Evolutionary conservation across 2,888 invertebrate genomes (phyloP).

Genomic region (Encarsia formosa): DNA sequence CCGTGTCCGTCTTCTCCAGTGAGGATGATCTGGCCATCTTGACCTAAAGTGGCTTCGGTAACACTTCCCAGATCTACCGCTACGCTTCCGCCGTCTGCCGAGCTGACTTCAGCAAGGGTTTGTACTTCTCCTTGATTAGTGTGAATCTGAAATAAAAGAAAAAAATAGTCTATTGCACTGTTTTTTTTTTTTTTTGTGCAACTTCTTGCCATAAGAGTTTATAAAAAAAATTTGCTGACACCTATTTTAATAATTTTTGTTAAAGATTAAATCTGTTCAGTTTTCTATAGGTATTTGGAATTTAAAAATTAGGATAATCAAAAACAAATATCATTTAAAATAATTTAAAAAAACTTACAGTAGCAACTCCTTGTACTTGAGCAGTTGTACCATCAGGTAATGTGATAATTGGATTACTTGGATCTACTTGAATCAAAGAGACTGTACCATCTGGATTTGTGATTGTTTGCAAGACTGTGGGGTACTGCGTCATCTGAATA

Average conservation of each 20-base stretch:
- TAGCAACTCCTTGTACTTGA: conserved; percentile 80
- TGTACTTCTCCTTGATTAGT: conserved; percentile 60
- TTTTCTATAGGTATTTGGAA: background rate
- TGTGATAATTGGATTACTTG: conserved; percentile 89
- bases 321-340: background rate
- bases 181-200: too few species aligned
- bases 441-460: conserved; percentile 95
- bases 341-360: conserved; percentile 48
- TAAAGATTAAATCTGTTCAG: background rate
- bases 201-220: too few species aligned
- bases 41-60: conserved; percentile 85
- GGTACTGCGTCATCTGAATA: conserved; percentile 65
- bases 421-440: conserved; percentile 92
- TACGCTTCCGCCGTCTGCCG: conserved; percentile 65
- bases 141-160: conserved; percentile 48
- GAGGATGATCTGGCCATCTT: conserved; percentile 91
- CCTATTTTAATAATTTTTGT: background rate
- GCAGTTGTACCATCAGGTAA: conserved; percentile 94
- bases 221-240: too few species aligned
- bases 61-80: conserved; percentile 84
- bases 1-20: conserved; percentile 93
- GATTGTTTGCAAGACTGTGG: conserved; percentile 90
- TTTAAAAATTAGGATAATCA: background rate
- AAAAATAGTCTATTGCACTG: background rate
- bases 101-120: conserved; percentile 68